Percentiles rank a stretch among this genome's conserved stretches.
Conservation (phyloP, 2,888 invertebrate species). For the Belgica antarctica region DNA sequence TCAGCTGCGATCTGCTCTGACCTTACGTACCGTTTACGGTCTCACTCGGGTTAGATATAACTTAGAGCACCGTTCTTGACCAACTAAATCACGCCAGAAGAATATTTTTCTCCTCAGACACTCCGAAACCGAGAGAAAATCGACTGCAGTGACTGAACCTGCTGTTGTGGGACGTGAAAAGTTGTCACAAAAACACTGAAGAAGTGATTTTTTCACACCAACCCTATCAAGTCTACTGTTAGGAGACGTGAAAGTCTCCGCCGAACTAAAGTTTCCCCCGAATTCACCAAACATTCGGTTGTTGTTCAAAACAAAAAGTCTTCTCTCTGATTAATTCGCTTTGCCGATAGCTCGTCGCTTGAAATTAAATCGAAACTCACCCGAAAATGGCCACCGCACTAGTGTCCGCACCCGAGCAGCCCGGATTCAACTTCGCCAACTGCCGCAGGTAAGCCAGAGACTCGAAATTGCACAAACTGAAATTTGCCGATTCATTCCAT, state of each 20-base stretch:
- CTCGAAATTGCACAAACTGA: slow-evolving; percentile 35
- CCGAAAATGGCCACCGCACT: slow-evolving; percentile 66
- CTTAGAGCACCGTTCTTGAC: slow-evolving; percentile 3
- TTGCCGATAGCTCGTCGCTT: neutral
- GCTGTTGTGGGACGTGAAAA: neutral
- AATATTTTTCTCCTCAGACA: neutral
- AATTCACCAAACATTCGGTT: too few species aligned
- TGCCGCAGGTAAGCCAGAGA: slow-evolving; percentile 70
- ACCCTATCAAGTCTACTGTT: too few species aligned
- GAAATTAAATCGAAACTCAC: slow-evolving; percentile 28
- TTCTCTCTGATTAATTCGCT: neutral
- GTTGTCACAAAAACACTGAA: too few species aligned
- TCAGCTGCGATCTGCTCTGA: neutral
- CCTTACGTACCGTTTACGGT: neutral
- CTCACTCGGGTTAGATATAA: neutral
- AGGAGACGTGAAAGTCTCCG: too few species aligned
- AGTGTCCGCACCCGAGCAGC: slow-evolving; percentile 60
- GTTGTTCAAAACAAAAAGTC: neutral
- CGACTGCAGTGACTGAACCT: neutral
- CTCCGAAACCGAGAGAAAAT: neutral
- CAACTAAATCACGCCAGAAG: neutral
- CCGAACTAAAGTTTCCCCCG: too few species aligned
- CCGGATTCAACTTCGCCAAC: slow-evolving; percentile 82
- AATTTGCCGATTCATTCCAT: slow-evolving; percentile 48
- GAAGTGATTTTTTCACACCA: too few species aligned